Conservation (phyloP, 2,888 invertebrate genomes). For the Hirtodrosophila histrioides region DNA sequence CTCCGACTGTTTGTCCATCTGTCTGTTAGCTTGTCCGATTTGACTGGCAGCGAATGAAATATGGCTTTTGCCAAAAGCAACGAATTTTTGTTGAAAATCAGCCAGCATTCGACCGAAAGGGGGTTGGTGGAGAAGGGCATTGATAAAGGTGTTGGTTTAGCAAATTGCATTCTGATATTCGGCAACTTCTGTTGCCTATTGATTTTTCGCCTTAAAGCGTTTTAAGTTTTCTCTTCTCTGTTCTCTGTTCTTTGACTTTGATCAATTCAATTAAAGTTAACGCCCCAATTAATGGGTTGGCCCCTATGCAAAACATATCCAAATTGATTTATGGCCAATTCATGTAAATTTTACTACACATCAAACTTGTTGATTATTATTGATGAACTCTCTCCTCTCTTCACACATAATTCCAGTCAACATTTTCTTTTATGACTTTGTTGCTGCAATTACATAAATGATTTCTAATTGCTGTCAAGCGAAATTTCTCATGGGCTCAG, state of each 20-base stretch:
- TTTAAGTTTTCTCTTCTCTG: constrained; percentile 13
- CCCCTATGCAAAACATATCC: constrained; percentile 49
- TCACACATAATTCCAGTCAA: constrained; percentile 30
- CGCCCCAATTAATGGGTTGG: constrained; percentile 33
- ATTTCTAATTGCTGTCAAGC: constrained; percentile 74
- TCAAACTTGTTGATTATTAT: constrained; percentile 61
- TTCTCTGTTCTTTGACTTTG: not conserved
- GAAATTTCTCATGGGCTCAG: constrained; percentile 34
- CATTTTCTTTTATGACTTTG: constrained; percentile 75
- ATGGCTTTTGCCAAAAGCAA: constrained; percentile 63
- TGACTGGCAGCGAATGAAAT: constrained; percentile 77
- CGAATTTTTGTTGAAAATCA: constrained; percentile 58
- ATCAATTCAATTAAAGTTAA: constrained; percentile 37
- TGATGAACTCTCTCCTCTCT: constrained; percentile 48
- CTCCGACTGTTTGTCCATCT: constrained; percentile 65
- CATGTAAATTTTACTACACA: constrained; percentile 77
- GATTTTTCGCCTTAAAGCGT: constrained; percentile 54
- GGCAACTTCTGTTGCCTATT: constrained; percentile 70
- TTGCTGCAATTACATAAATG: constrained; percentile 78
- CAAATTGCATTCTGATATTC: constrained; percentile 73
- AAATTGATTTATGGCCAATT: constrained; percentile 81
- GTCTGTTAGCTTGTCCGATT: constrained; percentile 77
- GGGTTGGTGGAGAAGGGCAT: not conserved
- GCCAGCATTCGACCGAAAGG: constrained; percentile 1
- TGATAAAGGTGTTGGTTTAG: constrained; percentile 62